These are phyloP conservation scores for Stichopus horrens DNA, from an alignment of 53 echinoderm and acorn worm species.

Conservation along the genomic window DNA sequence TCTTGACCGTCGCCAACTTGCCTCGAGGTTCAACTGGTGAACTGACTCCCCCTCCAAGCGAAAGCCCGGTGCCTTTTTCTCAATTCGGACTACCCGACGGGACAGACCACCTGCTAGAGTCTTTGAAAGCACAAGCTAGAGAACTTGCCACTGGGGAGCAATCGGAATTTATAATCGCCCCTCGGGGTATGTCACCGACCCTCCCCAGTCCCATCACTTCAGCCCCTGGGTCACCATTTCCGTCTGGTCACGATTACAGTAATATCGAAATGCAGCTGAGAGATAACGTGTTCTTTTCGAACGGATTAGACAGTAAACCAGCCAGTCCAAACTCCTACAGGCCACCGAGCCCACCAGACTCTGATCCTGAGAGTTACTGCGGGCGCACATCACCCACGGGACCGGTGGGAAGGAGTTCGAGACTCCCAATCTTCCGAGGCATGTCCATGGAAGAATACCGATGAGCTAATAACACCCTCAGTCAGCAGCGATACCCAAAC, in stretches of 20 bases:
- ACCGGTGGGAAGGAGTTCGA: conserved; percentile 45
- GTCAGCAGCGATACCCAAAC: neutral
- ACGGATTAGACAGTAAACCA: conserved; percentile 25
- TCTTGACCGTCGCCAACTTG: conserved; percentile 76
- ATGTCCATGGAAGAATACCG: conserved; percentile 83
- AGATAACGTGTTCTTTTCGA: conserved; percentile 45
- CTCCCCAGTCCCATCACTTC: conserved; percentile 69
- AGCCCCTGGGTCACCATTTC: conserved; percentile 77
- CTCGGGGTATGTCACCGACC: conserved; percentile 62
- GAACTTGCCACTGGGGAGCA: conserved; percentile 48
- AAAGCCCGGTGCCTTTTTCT: conserved; percentile 73
- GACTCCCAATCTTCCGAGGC: conserved; percentile 93
- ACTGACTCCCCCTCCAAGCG: conserved; percentile 75
- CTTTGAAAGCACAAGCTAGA: conserved; percentile 39
- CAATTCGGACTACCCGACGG: neutral
- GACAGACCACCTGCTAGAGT: conserved; percentile 17
- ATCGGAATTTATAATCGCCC: conserved; percentile 50
- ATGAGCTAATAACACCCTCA: neutral
- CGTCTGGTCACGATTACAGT: conserved; percentile 44
- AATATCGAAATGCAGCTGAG: conserved; percentile 33
- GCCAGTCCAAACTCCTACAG: conserved; percentile 30
- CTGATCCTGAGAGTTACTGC: conserved; percentile 40
- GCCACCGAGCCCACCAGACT: conserved; percentile 42
- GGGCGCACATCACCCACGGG: conserved; percentile 54
- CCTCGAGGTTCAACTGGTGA: conserved; percentile 88